phyloP scores from a whole-genome alignment of 1,140 invertebrate species.

The Nephotettix cincticeps region DNA sequence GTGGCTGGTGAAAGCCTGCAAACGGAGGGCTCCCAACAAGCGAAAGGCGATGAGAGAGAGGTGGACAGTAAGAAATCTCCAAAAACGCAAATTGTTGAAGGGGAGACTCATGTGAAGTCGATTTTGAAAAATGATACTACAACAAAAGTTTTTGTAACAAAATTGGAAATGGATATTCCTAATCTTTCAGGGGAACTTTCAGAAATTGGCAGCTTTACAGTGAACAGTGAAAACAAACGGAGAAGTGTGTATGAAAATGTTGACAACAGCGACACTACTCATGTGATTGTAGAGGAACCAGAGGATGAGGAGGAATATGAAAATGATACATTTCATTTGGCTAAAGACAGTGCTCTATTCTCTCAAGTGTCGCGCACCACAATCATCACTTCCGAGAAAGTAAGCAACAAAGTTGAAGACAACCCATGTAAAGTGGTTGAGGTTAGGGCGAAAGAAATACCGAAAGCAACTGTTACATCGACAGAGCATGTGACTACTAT shows the following conservation, averaged over 20 bases:
- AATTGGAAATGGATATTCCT: constrained; percentile 20
- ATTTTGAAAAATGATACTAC: constrained; percentile 8
- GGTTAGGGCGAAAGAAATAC: constrained; percentile 57
- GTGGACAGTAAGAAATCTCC: constrained; percentile 38
- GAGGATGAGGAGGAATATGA: constrained; percentile 43
- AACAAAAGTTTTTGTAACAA: constrained; percentile 26
- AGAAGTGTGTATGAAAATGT: constrained; percentile 41
- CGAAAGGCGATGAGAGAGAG: constrained; percentile 29
- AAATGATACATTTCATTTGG: constrained; percentile 54
- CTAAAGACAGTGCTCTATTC: constrained; percentile 67
- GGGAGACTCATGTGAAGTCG: constrained; percentile 16
- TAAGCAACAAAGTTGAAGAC: background rate
- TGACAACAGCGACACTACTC: constrained; percentile 31
- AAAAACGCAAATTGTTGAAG: constrained; percentile 31
- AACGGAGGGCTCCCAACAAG: background rate
- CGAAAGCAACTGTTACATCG: constrained; percentile 50
- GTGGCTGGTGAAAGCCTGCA: background rate
- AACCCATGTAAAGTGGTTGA: constrained; percentile 54
- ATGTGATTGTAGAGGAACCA: constrained; percentile 26
- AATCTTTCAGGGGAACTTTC: background rate
- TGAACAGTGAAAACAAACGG: constrained; percentile 26
- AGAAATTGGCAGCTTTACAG: constrained; percentile 6
- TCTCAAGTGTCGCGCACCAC: constrained; percentile 65
- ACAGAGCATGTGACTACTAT: constrained; percentile 48
- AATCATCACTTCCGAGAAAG: constrained; percentile 35